phyloP scores from a whole-genome alignment of 2,113 vertebrate genomes.

The Scytalopus superciliaris region DNA sequence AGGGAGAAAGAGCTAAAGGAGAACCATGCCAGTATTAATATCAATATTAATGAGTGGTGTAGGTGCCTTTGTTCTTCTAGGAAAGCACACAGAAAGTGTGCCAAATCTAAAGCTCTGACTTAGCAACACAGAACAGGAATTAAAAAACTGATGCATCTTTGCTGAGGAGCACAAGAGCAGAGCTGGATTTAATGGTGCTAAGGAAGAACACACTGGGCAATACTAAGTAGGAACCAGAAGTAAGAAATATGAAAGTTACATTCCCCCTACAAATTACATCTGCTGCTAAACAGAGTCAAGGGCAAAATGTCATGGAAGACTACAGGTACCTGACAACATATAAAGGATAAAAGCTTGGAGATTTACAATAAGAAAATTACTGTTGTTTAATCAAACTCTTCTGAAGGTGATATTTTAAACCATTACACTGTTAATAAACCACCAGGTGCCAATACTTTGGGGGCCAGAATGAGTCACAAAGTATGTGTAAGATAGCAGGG shows the following conservation, averaged over 20 bases:
- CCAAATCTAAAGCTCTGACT: neutral
- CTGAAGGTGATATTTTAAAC: neutral
- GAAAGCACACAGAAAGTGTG: neutral
- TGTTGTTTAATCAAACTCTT: neutral
- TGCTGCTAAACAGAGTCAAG: neutral
- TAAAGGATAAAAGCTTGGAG: neutral
- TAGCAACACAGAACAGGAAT: neutral
- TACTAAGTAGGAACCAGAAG: neutral
- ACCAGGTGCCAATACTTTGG: neutral
- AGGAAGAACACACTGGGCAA: neutral
- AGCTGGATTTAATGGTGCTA: neutral
- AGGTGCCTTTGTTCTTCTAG: neutral
- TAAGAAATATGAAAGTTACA: neutral
- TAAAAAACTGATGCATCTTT: neutral
- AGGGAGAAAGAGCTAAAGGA: neutral
- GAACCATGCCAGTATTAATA: neutral
- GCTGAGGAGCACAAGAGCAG: neutral
- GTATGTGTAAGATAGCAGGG: neutral
- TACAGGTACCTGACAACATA: neutral
- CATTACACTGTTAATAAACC: neutral
- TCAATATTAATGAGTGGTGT: neutral
- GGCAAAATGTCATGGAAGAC: neutral
- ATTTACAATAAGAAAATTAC: neutral
- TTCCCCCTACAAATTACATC: accelerated
- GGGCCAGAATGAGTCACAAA: neutral